Evolutionary conservation across 2,888 invertebrate species (phyloP), one percentile per base, ranked within the genome.

Genomic region (Drosophila lutescens): DNA sequence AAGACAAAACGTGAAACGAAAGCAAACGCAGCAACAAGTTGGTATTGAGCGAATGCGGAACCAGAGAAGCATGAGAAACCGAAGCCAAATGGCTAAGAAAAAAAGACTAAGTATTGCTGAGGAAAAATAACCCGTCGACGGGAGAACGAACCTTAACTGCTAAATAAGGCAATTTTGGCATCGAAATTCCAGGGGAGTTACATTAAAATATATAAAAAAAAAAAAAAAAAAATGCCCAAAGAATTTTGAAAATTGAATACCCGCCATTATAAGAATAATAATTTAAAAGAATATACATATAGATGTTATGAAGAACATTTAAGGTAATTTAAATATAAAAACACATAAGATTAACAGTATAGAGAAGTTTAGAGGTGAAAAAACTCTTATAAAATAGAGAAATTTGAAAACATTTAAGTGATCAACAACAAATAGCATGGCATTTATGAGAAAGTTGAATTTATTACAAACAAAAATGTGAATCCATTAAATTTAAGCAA

Each of bases 1-100:
- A 47, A 43, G 44, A 32, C 12, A 36, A n/a, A 46, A 53, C 53
- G 43, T 46, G 51, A 71, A 50, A 63, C 36, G 57, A 74, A 68
- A 70, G 65, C 62, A 60, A 54, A 62, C 20, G 44, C 55, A 70
- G 58, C 60, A 82, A 82, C 83, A 82, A 75, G 80, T 79, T 61
- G 83, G 58, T 66, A 32, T 44, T 17, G 8, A 10, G 56, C 62
- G 43, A 54, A 54, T 30, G 54, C 65, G 66, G 68, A 66, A 65
- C 66, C 66, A 55, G 62, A 66, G 54, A 54, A 44, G 32, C 53
- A 66, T 66, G 65, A 56, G 36, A 57, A 43, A 32, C 50, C 30
- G 20, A 26, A n/a, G 26, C 12, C 13, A 36, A 57, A 44, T 36
- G 46, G 49, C 20, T 15, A 17, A 15, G 34, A 43, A 61, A 23